Conservation (phyloP, 2,888 invertebrate genomes). For the Euclidia mi region DNA sequence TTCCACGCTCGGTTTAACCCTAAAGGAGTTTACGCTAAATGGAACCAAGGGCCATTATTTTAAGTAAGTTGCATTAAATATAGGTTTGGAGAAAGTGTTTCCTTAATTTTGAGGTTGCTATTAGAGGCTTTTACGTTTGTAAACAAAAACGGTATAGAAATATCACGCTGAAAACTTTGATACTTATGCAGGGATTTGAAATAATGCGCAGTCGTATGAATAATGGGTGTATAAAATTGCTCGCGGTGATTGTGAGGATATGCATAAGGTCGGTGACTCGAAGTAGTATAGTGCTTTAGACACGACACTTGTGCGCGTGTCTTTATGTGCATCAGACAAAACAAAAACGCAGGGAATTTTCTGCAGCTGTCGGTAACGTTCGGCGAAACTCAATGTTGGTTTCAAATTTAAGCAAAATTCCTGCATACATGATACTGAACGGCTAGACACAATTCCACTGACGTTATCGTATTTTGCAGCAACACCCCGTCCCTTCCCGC, state of each 20-base stretch:
- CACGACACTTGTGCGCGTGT: slow-evolving; percentile 13
- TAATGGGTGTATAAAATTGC: slow-evolving; percentile 7
- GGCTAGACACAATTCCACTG: slow-evolving; percentile 63
- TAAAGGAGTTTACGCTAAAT: background rate
- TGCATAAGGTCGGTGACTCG: slow-evolving; percentile 9
- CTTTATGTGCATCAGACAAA: slow-evolving; percentile 18
- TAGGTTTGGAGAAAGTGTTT: background rate
- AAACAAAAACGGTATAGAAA: background rate
- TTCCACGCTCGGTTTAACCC: background rate
- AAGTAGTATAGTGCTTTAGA: slow-evolving; percentile 11
- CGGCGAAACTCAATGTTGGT: slow-evolving; percentile 46
- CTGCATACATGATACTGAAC: slow-evolving; percentile 60
- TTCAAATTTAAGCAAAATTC: slow-evolving; percentile 64
- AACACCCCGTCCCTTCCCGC: slow-evolving; percentile 26
- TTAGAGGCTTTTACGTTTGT: background rate
- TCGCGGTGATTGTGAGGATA: slow-evolving; percentile 1
- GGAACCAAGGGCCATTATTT: background rate
- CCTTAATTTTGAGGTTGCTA: background rate
- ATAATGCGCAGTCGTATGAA: slow-evolving; percentile 8
- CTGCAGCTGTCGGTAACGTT: slow-evolving; percentile 47
- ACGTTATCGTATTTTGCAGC: slow-evolving; percentile 66
- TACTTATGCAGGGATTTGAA: slow-evolving; percentile 3
- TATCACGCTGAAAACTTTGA: background rate
- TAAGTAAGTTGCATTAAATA: slow-evolving; percentile 7
- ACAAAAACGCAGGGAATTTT: slow-evolving; percentile 36